A percentile compares a stretch with the other conserved stretches of the same genome.
These are phyloP conservation scores for Dendropsophus ebraccatus DNA, from an alignment of 2,113 vertebrate genomes.

Conservation along the genomic window DNA sequence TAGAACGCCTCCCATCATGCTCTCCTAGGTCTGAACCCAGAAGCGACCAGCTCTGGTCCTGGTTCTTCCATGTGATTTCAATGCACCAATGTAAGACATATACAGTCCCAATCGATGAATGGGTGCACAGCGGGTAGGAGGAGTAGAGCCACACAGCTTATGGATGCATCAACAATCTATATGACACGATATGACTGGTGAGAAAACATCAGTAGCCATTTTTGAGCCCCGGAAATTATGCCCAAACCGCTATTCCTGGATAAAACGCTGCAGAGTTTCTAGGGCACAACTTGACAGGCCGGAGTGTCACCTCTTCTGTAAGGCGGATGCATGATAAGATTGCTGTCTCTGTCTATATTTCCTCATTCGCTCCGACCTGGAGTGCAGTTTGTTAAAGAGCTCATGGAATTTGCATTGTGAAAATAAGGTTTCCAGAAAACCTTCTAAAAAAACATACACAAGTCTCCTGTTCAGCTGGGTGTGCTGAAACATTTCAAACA, in stretches of 20 bases:
- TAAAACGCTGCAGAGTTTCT: constrained; percentile 68
- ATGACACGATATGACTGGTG: constrained; percentile 76
- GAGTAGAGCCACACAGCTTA: constrained; percentile 74
- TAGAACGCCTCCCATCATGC: constrained; percentile 58
- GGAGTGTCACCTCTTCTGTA: constrained; percentile 96
- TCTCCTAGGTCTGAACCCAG: constrained; percentile 63
- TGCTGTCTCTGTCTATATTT: constrained; percentile 91
- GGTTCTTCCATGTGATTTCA: constrained; percentile 71
- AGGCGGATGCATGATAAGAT: constrained; percentile 79
- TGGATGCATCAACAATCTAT: constrained; percentile 74
- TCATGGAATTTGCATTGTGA: constrained; percentile 95
- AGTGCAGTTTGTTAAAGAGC: constrained; percentile 97
- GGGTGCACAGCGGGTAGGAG: constrained; percentile 72
- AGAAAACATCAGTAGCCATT: constrained; percentile 71
- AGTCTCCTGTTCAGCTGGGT: constrained; percentile 94
- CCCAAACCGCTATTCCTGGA: constrained; percentile 70
- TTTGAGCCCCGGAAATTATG: constrained; percentile 74
- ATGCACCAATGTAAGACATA: constrained; percentile 73
- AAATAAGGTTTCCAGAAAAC: constrained; percentile 97
- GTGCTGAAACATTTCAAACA: constrained; percentile 99
- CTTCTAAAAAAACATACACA: constrained; percentile 95
- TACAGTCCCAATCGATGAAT: constrained; percentile 70
- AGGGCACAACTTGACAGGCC: constrained; percentile 63
- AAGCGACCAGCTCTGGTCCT: constrained; percentile 60
- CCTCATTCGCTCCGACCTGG: constrained; percentile 88